Base-by-base conservation (phyloP, 1,140 invertebrate genomes). In the Bombus superbus region DNA sequence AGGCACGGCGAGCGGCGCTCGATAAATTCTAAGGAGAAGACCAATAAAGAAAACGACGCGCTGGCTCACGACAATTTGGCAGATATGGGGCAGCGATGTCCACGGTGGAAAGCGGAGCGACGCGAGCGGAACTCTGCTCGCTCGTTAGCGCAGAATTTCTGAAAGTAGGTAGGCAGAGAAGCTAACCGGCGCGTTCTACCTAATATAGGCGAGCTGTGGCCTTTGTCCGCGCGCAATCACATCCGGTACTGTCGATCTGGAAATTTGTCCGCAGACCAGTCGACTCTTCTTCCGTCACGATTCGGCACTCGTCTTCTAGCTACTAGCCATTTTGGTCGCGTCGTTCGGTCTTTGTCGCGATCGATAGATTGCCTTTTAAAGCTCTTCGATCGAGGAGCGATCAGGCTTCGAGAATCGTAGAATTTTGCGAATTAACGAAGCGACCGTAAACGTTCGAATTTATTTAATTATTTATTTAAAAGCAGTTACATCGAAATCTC, bases 81-180 rank as follows among this genome's bases (percentile, higher is more conserved):
- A 91, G 91, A 92, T 92, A 92, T 92, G 83, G 92, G 91, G 86
- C 91, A 92, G 87, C 89, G 88, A 86, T 72, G 86, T 91, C 86
- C 85, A 81, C 88, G 82, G 88, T 90, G 91, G 92, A 92, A 92
- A 92, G 92, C 88, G 87, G 89, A 80, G 85, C 86, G 86, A 78
- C 85, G 79, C 66, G 81, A 71, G 42, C 38, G 28, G 40, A 6
- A n/a, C 32, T 38, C 9, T 86, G 25, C 53, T 44, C 47, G 89
- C 89, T 92, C 89, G 92, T 92, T 92, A 92, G 89, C 82, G 85
- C 86, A 85, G 88, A 91, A 90, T 91, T 91, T 91, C 89, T 87
- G 92, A 92, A 92, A 92, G 89, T 90, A 88, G 89, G 86, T 68
- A 90, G 90, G 80, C 80, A 87, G 88, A 86, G 75, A 77, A 6